phyloP scores from a whole-genome alignment of 1,140 invertebrate species.

The Pseudoatta argentina region DNA sequence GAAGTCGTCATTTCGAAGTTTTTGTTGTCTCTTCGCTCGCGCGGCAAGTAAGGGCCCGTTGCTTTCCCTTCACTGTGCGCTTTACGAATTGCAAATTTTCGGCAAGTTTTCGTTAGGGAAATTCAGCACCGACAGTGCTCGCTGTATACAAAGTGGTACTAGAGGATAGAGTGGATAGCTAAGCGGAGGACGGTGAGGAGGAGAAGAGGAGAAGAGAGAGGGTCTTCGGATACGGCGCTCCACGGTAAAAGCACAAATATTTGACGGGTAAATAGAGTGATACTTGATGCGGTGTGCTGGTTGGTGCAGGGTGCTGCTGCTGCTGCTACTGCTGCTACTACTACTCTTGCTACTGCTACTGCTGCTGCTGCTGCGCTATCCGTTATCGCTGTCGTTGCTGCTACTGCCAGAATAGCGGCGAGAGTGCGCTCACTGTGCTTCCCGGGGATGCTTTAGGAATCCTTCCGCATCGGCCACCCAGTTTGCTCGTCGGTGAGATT shows the following conservation, averaged over 20 bases:
- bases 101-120: constrained; percentile 86
- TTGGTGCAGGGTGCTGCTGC: constrained; percentile 73
- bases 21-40: constrained; percentile 27
- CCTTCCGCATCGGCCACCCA: constrained; percentile 77
- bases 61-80: constrained; percentile 65
- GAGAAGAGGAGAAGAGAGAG: constrained; percentile 69
- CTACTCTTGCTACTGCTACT: constrained; percentile 42
- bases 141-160: constrained; percentile 85
- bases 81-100: constrained; percentile 86
- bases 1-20: constrained; percentile 47
- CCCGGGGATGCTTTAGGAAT: constrained; percentile 79
- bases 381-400: constrained; percentile 46
- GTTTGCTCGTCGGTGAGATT: constrained; percentile 79
- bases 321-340: constrained; percentile 61
- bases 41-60: constrained; percentile 31
- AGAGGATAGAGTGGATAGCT: constrained; percentile 80
- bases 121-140: constrained; percentile 83
- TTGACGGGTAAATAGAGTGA: constrained; percentile 87
- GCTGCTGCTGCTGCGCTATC: constrained; percentile 32
- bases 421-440: constrained; percentile 72
- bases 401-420: constrained; percentile 30
- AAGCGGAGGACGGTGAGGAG: constrained; percentile 70
- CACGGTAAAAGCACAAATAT: constrained; percentile 87
- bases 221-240: constrained; percentile 81
- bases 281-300: constrained; percentile 84